phyloP scores from a whole-genome alignment of 37 sponge, comb jelly and placozoan genomes.

The Lycopodina hypogea region DNA sequence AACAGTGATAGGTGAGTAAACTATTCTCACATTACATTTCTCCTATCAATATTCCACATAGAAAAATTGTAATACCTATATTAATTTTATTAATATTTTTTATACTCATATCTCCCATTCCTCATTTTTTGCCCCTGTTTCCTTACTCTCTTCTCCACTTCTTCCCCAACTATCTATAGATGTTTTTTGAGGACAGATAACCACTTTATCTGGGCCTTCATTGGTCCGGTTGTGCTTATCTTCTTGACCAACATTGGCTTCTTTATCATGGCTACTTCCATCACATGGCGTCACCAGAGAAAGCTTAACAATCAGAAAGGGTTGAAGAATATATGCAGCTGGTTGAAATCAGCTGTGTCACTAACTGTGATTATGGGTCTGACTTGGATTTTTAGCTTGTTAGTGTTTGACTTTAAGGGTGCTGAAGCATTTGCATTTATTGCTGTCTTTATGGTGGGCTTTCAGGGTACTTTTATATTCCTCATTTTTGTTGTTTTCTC shows the following conservation, averaged over 20 bases:
- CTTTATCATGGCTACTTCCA: conserved; percentile 50
- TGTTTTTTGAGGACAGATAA: conserved; percentile 49
- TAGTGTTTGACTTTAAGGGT: conserved; percentile 3
- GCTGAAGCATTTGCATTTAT: conserved; percentile 23
- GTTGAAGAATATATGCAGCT: conserved; percentile 21
- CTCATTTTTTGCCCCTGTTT: not conserved
- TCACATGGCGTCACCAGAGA: conserved; percentile 49
- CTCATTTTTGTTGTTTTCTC: conserved; percentile 41
- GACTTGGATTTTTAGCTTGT: conserved; percentile 51
- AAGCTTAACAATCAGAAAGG: not conserved
- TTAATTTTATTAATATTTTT: too few species aligned
- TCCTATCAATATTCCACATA: not conserved
- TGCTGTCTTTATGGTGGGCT: conserved; percentile 39
- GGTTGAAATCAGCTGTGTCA: conserved; percentile 47
- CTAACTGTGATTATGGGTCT: conserved; percentile 57
- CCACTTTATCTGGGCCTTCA: conserved; percentile 56
- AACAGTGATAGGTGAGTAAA: not conserved
- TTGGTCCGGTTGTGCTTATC: conserved; percentile 56
- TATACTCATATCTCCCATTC: not conserved
- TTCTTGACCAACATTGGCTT: conserved; percentile 46
- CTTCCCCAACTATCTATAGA: not conserved
- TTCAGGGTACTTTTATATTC: conserved; percentile 49
- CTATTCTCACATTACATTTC: not conserved
- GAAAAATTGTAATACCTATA: too few species aligned
- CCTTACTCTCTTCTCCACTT: not conserved